Conservation (phyloP, 1,140 invertebrate species). For the Lordiphosa stackelbergi region DNA sequence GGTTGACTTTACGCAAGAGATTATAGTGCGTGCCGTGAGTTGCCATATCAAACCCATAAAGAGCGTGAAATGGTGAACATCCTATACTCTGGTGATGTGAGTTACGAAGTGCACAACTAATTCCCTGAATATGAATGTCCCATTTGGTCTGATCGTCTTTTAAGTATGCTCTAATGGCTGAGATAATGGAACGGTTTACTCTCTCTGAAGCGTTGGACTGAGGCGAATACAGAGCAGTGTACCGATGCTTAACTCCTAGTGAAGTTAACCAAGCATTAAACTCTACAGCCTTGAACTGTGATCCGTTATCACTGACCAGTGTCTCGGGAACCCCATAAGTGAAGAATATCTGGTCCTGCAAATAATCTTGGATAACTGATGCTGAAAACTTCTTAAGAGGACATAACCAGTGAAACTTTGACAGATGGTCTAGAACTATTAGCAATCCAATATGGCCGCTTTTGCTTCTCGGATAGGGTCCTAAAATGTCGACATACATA, state of each 20-base stretch:
- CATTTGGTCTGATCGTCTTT: too few relatives aligned
- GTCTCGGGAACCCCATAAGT: neutral
- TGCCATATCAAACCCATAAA: too few relatives aligned
- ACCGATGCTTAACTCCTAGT: neutral
- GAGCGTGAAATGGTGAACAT: too few relatives aligned
- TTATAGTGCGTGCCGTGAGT: too few relatives aligned
- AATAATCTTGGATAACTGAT: neutral
- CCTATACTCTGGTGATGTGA: too few relatives aligned
- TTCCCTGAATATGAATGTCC: too few relatives aligned
- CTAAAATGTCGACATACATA: constrained; percentile 6
- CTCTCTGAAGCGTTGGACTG: neutral
- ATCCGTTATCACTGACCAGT: neutral
- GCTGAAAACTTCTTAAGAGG: neutral
- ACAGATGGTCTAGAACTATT: neutral
- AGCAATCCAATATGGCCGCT: neutral
- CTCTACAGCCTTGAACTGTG: neutral
- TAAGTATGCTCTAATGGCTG: neutral
- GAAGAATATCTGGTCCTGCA: neutral
- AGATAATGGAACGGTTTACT: too few relatives aligned
- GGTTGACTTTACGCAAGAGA: too few relatives aligned
- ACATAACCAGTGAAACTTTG: neutral
- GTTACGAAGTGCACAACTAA: too few relatives aligned
- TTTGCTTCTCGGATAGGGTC: constrained; percentile 6
- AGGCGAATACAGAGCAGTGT: neutral
- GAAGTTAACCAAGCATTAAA: neutral